phyloP scores from a whole-genome alignment of 2,797 vertebrate genomes.

The Pachyuromys duprasi region DNA sequence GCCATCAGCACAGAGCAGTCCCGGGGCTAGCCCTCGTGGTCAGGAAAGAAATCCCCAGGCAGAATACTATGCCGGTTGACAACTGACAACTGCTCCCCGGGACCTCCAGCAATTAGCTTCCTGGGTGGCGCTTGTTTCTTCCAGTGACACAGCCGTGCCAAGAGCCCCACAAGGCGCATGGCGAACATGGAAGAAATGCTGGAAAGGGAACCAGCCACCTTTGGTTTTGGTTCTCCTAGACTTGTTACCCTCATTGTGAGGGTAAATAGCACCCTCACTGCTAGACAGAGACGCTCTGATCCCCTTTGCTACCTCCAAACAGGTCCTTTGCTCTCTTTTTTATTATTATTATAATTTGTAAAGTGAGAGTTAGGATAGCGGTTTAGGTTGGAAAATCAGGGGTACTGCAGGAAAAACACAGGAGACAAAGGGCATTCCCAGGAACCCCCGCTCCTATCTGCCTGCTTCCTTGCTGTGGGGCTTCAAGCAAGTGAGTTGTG shows the following conservation, averaged over 20 bases:
- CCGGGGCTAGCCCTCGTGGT: background rate
- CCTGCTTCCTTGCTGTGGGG: background rate
- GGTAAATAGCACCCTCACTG: no score
- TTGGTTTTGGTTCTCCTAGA: background rate
- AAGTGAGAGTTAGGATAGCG: background rate
- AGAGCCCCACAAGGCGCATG: background rate
- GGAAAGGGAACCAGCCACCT: background rate
- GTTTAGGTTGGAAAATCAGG: background rate
- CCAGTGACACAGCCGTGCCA: background rate
- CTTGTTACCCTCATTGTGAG: background rate
- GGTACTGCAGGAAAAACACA: background rate
- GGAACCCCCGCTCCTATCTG: background rate
- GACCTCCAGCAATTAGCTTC: background rate
- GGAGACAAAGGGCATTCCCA: fast-evolving
- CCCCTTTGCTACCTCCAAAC: background rate
- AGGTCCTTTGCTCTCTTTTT: no score
- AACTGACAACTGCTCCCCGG: background rate
- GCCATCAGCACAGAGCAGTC: slow-evolving; percentile 30
- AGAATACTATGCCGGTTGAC: background rate
- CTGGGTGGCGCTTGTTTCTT: background rate
- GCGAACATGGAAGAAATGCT: background rate
- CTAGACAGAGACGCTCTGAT: background rate
- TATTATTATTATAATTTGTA: background rate
- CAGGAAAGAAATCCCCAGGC: background rate
- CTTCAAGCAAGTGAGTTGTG: background rate